These are phyloP conservation scores for Tychaedon coryphoeus DNA, from an alignment of 2,113 vertebrate species.

Conservation along the genomic window DNA sequence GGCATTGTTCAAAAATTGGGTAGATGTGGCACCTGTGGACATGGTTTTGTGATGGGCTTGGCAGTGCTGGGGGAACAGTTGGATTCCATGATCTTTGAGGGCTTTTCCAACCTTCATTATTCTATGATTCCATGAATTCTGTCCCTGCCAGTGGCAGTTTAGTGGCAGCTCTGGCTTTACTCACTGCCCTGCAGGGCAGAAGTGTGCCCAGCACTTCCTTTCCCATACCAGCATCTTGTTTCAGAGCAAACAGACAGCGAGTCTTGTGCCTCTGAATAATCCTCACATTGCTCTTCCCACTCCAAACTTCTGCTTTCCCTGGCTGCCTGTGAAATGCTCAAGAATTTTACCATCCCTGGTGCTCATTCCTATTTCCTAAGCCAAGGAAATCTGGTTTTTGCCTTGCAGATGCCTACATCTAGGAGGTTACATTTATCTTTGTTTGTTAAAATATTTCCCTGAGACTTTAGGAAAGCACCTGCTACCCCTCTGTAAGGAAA, in stretches of 20 bases:
- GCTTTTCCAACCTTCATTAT: neutral
- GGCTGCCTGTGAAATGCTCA: neutral
- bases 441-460: neutral
- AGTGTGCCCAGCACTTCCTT: neutral
- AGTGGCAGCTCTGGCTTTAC: neutral
- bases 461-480: neutral
- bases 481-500: neutral
- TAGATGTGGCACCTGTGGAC: neutral
- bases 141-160: neutral
- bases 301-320: constrained; percentile 3
- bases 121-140: neutral
- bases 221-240: neutral
- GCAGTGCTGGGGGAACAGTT: neutral
- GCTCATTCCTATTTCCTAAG: neutral
- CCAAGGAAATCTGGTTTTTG: neutral
- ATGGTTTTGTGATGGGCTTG: neutral
- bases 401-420: neutral
- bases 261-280: constrained; percentile 26
- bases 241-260: neutral
- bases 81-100: neutral
- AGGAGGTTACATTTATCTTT: neutral
- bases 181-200: neutral
- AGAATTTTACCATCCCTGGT: neutral
- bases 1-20: neutral
- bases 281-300: neutral